These are phyloP conservation scores for Hippoglossus stenolepis DNA, from an alignment of 2,113 vertebrate species.

Conservation along the genomic window DNA sequence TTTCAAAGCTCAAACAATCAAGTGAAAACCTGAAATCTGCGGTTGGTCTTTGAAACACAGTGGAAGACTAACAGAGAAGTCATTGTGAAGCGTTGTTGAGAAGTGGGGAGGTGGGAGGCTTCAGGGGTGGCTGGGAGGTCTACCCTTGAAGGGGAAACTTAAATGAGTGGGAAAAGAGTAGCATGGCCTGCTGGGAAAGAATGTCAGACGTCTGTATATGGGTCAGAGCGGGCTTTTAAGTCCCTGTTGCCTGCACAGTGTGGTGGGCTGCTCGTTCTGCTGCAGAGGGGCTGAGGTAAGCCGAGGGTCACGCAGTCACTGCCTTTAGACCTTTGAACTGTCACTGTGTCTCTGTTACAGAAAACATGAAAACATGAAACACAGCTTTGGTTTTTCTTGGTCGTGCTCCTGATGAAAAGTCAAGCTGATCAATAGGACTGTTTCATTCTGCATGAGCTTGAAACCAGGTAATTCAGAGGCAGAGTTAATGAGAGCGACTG, in stretches of 20 bases:
- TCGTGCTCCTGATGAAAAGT: constrained; percentile 5
- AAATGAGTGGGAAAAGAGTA: constrained; percentile 63
- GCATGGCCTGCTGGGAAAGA: constrained; percentile 70
- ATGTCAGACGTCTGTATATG: constrained; percentile 59
- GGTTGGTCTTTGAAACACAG: constrained; percentile 29
- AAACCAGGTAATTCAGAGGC: neutral
- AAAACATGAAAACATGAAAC: constrained; percentile 34
- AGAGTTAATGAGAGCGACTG: neutral
- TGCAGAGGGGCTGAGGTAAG: constrained; percentile 47
- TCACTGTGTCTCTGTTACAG: neutral
- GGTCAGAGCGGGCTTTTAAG: constrained; percentile 61
- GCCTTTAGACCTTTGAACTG: constrained; percentile 54
- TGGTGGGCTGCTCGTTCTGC: constrained; percentile 36
- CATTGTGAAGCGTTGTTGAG: constrained; percentile 57
- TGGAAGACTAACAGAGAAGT: constrained; percentile 55
- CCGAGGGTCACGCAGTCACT: constrained; percentile 39
- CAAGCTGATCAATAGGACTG: neutral
- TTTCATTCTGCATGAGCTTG: neutral
- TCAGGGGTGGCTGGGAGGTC: constrained; percentile 29
- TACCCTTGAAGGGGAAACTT: constrained; percentile 44
- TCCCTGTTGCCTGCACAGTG: constrained; percentile 28
- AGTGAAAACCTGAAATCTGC: constrained; percentile 33
- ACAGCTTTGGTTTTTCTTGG: constrained; percentile 33
- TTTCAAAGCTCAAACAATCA: constrained; percentile 21
- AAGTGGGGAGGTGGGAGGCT: constrained; percentile 25